Conservation (phyloP, 1,140 invertebrate genomes). For the Linepithema humile region DNA sequence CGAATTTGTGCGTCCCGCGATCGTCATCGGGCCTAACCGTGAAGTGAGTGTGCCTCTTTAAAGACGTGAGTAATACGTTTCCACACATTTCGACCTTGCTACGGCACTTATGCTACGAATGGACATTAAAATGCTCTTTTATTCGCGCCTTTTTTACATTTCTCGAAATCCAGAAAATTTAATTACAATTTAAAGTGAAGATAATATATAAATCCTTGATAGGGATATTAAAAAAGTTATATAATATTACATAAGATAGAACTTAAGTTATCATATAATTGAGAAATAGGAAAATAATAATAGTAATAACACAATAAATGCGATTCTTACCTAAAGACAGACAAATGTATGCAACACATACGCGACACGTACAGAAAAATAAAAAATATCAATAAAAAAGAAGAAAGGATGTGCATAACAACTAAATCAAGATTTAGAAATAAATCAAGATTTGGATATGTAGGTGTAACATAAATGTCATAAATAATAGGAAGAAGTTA, state of each 20-base stretch:
- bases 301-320: too few species aligned
- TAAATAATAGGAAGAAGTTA: neutral
- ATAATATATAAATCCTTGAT: neutral
- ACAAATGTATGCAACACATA: too few species aligned
- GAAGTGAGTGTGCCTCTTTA: slow-evolving; percentile 63
- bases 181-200: neutral
- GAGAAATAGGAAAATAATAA: too few species aligned
- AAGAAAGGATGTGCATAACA: too few species aligned
- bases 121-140: neutral
- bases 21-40: neutral
- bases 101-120: neutral
- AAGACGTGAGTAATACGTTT: slow-evolving; percentile 36
- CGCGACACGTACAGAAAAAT: too few species aligned
- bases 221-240: neutral
- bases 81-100: slow-evolving; percentile 30
- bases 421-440: too few species aligned
- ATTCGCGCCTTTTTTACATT: neutral
- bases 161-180: neutral
- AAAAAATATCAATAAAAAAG: too few species aligned
- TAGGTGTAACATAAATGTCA: neutral
- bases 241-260: neutral
- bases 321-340: too few species aligned
- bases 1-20: neutral
- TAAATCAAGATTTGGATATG: too few species aligned
- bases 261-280: neutral